These are phyloP conservation scores for Drepanosiphum platanoidis DNA, from an alignment of 2,888 invertebrate species.

Conservation along the genomic window DNA sequence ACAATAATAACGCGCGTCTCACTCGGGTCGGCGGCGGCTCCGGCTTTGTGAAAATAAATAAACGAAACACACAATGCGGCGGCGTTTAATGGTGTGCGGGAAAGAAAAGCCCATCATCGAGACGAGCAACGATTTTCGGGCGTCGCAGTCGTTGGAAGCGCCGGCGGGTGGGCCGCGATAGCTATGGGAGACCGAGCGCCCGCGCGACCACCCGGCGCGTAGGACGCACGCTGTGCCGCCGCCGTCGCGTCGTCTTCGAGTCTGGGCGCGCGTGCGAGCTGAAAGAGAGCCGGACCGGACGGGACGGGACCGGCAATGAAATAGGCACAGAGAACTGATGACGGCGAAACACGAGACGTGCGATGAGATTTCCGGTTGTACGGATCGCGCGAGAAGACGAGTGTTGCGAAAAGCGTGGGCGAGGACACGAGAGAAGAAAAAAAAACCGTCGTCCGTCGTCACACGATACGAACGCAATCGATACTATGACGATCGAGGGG, in stretches of 20 bases:
- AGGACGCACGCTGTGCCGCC: conserved; percentile 41
- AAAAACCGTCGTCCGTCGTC: no score
- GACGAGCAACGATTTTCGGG: conserved; percentile 14
- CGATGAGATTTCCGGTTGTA: no score
- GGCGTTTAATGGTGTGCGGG: conserved; percentile 49
- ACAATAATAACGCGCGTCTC: background rate
- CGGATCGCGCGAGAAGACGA: no score
- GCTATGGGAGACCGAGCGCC: conserved; percentile 14
- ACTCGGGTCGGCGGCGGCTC: background rate
- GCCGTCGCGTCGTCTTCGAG: conserved; percentile 34
- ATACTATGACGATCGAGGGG: no score
- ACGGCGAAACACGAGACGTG: no score
- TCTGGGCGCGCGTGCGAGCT: background rate
- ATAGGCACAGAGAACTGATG: no score
- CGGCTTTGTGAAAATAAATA: conserved; percentile 6
- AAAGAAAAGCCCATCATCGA: conserved; percentile 43
- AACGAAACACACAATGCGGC: conserved; percentile 18
- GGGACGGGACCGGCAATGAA: background rate
- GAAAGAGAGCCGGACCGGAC: background rate
- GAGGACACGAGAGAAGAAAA: background rate
- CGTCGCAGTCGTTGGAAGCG: conserved; percentile 11
- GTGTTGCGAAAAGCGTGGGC: background rate
- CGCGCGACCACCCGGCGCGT: conserved; percentile 57
- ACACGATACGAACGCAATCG: no score
- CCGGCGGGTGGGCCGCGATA: conserved; percentile 41